Percentiles rank a stretch among this genome's conserved stretches.
Evolutionary conservation across 2,113 vertebrate genomes (phyloP).

Genomic region (Melanerpes formicivorus): DNA sequence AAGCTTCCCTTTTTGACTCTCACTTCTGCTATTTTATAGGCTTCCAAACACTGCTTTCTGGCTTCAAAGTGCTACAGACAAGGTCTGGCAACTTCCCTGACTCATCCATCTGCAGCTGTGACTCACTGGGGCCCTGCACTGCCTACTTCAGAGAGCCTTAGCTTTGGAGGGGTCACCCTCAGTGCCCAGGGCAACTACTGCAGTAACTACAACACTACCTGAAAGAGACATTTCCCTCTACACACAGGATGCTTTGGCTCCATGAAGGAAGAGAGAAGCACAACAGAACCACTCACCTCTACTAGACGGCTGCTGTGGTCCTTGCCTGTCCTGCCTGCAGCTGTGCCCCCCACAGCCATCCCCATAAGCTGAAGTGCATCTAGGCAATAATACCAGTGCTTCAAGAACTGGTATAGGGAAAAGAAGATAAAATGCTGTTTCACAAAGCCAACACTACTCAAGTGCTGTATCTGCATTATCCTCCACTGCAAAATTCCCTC

Average conservation of each 20-base stretch:
- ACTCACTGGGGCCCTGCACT: not conserved
- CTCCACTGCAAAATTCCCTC: not conserved
- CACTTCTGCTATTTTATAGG: not conserved
- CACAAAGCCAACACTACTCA: not conserved
- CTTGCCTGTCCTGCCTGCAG: not conserved
- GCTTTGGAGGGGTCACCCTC: not conserved
- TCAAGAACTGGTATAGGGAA: not conserved
- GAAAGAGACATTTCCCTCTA: not conserved
- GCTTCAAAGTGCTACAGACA: not conserved
- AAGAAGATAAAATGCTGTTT: not conserved
- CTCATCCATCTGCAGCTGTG: not conserved
- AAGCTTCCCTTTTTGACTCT: not conserved
- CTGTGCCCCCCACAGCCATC: fast-evolving
- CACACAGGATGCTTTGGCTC: not conserved
- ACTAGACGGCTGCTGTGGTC: not conserved
- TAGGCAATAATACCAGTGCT: not conserved
- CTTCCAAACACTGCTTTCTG: not conserved
- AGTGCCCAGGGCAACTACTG: not conserved
- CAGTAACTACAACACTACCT: fast-evolving
- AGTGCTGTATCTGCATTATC: not conserved
- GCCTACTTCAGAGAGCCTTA: not conserved
- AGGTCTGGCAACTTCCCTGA: not conserved
- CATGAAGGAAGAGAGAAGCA: not conserved
- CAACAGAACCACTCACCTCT: not conserved
- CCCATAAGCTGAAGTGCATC: not conserved